These are phyloP conservation scores for Martes flavigula DNA, from an alignment of 2,797 vertebrate species.

Conservation along the genomic window DNA sequence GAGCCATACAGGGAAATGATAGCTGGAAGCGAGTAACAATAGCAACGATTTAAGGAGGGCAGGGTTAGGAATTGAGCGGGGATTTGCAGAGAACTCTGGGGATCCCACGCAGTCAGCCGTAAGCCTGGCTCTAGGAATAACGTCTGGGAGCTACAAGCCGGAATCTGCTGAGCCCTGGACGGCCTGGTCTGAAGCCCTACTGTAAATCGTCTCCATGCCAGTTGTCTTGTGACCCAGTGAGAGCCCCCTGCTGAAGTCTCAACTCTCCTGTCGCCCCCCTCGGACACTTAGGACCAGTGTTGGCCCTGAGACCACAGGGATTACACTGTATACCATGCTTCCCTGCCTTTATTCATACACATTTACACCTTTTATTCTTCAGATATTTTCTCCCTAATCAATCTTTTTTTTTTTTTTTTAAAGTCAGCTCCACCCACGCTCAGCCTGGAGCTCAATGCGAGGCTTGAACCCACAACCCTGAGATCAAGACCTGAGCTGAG, in stretches of 20 bases:
- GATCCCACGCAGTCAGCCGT: neutral
- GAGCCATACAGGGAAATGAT: slow-evolving; percentile 54
- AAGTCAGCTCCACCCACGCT: neutral
- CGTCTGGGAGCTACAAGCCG: neutral
- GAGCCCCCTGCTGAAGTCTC: neutral
- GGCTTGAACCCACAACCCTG: neutral
- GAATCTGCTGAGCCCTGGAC: neutral
- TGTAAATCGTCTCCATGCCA: neutral
- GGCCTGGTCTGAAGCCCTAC: neutral
- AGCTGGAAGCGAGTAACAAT: neutral
- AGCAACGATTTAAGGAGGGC: slow-evolving; percentile 5
- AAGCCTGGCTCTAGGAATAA: neutral
- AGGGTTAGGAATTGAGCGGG: neutral
- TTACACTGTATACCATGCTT: neutral
- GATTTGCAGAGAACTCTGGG: slow-evolving; percentile 34
- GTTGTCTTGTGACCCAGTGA: neutral
- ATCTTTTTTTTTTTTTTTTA: neutral
- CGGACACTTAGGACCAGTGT: too few species aligned
- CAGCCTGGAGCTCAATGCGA: neutral
- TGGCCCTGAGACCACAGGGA: neutral
- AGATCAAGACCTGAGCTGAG: neutral
- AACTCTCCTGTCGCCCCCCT: too few species aligned
- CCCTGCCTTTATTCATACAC: neutral
- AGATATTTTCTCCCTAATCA: neutral
- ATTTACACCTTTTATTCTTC: neutral